phyloP scores from a whole-genome alignment of 2,113 vertebrate species.

The Nannospalax galili region DNA sequence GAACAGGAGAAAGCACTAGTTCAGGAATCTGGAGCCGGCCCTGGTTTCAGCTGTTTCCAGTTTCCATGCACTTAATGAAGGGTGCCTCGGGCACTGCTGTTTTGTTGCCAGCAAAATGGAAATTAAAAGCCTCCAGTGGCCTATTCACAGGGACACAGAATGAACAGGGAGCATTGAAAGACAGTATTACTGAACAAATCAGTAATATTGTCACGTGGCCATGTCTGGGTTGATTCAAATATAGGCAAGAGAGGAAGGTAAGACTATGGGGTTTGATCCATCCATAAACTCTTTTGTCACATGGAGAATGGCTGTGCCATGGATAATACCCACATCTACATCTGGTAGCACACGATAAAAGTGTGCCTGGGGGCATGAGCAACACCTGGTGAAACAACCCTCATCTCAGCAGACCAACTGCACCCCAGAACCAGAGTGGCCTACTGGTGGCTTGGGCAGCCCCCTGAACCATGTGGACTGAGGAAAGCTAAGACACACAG shows the following conservation, averaged over 20 bases:
- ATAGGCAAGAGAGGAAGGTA: not conserved
- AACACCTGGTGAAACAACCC: not conserved
- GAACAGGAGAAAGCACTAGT: not conserved
- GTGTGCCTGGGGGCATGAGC: not conserved
- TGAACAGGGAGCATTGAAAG: not conserved
- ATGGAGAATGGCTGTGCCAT: not conserved
- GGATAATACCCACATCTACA: not conserved
- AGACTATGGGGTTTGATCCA: not conserved
- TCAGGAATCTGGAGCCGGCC: not conserved
- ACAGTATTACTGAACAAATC: not conserved
- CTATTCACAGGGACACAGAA: not conserved
- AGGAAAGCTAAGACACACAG: not conserved
- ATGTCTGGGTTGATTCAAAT: not conserved
- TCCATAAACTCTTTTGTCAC: not conserved
- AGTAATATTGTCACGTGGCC: not conserved
- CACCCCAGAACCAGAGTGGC: not conserved
- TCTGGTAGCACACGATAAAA: not conserved
- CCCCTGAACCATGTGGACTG: accelerated
- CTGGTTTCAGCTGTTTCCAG: constrained; percentile 4
- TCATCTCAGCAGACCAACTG: not conserved
- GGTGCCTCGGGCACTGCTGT: not conserved
- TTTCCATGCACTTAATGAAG: not conserved
- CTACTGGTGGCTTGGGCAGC: not conserved
- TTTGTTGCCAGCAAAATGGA: constrained; percentile 26
- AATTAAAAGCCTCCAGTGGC: not conserved